Evolutionary conservation across 2,797 vertebrate species (phyloP), one percentile per base, ranked within the genome.

Genomic region (Peromyscus aztecus): DNA sequence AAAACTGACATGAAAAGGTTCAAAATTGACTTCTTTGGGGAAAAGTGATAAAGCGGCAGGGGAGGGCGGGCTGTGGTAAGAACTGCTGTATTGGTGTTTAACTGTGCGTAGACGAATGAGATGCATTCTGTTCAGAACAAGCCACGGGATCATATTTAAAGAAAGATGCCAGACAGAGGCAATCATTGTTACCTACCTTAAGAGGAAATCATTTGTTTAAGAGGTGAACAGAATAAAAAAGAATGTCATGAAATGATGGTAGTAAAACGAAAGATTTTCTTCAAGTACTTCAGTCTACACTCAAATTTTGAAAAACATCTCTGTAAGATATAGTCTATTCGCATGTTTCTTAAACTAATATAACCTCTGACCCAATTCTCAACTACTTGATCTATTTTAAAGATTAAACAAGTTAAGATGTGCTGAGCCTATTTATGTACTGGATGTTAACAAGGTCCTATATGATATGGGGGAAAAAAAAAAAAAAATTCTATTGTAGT

Each of bases 301-400:
- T 96, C 17, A 96, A 61, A 87, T 55, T 91, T 77, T 91, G 65
- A 88, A 34, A 87, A 88, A 49, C 34, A 69, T 52, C 11, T 85
- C 77, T 91, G 2, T 57, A 52, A 67, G 40, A 73, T 71, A 46
- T 43, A 90, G 67, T 77, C 65, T 86, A 21, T 67, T 3, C 10
- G n/a, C 55, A 19, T 82, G 52, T 94, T 90, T 94, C n/a, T 92
- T 85, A 80, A 95, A 65, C 21, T 84, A 80, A 65, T 31, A 13
- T 49, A 57, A 34, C 81, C 59, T 91, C 57, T 95, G 63, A 89
- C 27, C 96, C 63, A 49, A 5, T 85, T 85, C 24, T 86, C 40
- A 91, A 76, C 46, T 75, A 89, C 80, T 77, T 85, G 61, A 69
- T 94, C 49, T 95, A 87, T 83, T 91, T 95, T 57, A 92, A 97